These are phyloP conservation scores for Drosophila nebulosa DNA, from an alignment of 1,140 invertebrate genomes.

Conservation along the genomic window DNA sequence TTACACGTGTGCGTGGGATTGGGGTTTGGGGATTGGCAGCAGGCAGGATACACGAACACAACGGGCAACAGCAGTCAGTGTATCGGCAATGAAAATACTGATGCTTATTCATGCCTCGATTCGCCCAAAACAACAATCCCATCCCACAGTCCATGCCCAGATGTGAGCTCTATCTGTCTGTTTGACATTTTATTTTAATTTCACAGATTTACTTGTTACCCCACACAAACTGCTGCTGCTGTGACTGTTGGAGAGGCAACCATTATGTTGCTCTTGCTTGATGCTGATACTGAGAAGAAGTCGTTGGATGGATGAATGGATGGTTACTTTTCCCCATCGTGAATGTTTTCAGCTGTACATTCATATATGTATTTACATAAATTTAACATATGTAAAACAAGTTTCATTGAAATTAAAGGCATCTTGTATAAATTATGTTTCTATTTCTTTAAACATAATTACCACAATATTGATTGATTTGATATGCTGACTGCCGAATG, in stretches of 20 bases:
- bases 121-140: slow-evolving; percentile 16
- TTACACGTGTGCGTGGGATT: slow-evolving; percentile 8
- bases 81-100: slow-evolving; percentile 16
- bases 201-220: slow-evolving; percentile 62
- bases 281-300: too few species aligned
- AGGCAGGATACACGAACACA: slow-evolving; percentile 35
- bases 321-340: too few species aligned
- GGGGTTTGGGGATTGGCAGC: slow-evolving; percentile 22
- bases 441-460: background rate
- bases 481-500: background rate
- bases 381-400: slow-evolving; percentile 5
- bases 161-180: slow-evolving; percentile 30
- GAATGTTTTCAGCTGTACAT: background rate
- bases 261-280: background rate
- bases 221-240: background rate
- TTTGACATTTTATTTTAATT: slow-evolving; percentile 70
- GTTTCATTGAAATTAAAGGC: background rate
- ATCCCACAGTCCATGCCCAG: slow-evolving; percentile 28
- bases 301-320: too few species aligned
- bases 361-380: slow-evolving; percentile 32
- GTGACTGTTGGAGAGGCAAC: background rate
- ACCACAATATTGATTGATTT: background rate
- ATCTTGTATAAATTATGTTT: background rate
- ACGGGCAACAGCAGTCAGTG: slow-evolving; percentile 21
- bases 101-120: slow-evolving; percentile 15